Evolutionary conservation across 2,888 invertebrate species (phyloP), one percentile per base, ranked within the genome.

Genomic region (Scaptomyza cyrtandrae): DNA sequence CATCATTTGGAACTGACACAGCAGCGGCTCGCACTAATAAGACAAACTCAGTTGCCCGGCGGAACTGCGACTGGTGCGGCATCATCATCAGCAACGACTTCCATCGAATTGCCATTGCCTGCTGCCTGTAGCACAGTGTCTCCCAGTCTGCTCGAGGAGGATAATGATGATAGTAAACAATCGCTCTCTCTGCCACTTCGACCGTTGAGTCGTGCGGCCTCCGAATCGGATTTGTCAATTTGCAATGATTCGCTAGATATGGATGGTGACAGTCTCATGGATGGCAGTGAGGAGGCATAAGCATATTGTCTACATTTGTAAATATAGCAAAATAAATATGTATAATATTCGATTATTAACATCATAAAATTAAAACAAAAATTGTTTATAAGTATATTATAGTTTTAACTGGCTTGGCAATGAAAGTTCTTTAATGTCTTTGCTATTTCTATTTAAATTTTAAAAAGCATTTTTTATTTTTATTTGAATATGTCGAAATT

Each of bases 1-100:
- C 97, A 98, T 88, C 98, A 98, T 86, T 93, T 98, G 82, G 98
- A 98, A 90, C 94, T 98, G 85, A 98, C 98, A 41, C 97, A 98
- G 90, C 97, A 97, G 87, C 93, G 97, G 24, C 93, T 98, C 63
- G 97, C 94, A 0, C 92, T 94, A 0, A 88, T 92, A 37, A 86
- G 92, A 2, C 92, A 92, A 71, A 90, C 89, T 3, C 92, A 92
- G 71, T 53, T 91, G 65, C 90, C 91, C 0, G 72, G 63, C 1
- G 61, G 76, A 33, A 14, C 65, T 27, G 48, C 52, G 10, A 48
- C 43, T 11, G 41, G 10, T 16, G 48, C 58, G 7, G 27, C 53
- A 14, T 37, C 74, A 13, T 29, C 64, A 29, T 29, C 66, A 4
- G 50, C 78, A 11, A 31, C 59, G 11, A 46, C 44, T 5, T 48